Evolutionary conservation across 1,140 invertebrate species (phyloP), one percentile per base, ranked within the genome.

Genomic region (Drosophila trapezifrons): DNA sequence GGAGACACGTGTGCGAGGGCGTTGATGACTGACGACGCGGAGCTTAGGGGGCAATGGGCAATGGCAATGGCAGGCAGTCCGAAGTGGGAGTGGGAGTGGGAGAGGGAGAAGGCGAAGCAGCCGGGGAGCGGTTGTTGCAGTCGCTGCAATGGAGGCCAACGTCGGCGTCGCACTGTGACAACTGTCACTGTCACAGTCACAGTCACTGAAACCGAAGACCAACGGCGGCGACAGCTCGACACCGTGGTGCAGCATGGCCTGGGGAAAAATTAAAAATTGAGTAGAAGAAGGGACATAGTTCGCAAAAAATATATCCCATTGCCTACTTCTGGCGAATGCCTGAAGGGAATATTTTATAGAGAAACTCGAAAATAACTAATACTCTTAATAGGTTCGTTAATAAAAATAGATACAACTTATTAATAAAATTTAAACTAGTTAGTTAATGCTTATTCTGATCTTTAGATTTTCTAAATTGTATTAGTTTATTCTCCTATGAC

Each of bases 101-200:
- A 35, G 43, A 38, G 13, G 57, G 47, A 22, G 27, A 5, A 10
- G 25, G 56, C 15, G 49, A 32, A 13, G 29, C 35, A 22, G 27
- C 22, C 10, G 58, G 38, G 37, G 52, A 45, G 27, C 42, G n/a
- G 40, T 20, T 40, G 42, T n/a, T 40, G 42, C 57, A 60, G 58
- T 15, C 17, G 38, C 20, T 77, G 78, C 78, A 86, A 86, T 85
- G 75, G 82, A 86, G 82, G 82, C 65, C 82, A 85, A 86, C 69
- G 80, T 59, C 57, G 58, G 62, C 72, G 57, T 74, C 60, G 69
- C 75, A 60, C 80, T 78, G 62, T 76, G 74, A 63, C 74, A 78
- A 78, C 78, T 85, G 81, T 80, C 81, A 84, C 77, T 78, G 81
- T 84, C 76, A 83, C 62, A 79, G 80, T 83, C 80, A 72, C 46